Conservation (phyloP, 2,113 vertebrate species). For the Melanocharis versteri region DNA sequence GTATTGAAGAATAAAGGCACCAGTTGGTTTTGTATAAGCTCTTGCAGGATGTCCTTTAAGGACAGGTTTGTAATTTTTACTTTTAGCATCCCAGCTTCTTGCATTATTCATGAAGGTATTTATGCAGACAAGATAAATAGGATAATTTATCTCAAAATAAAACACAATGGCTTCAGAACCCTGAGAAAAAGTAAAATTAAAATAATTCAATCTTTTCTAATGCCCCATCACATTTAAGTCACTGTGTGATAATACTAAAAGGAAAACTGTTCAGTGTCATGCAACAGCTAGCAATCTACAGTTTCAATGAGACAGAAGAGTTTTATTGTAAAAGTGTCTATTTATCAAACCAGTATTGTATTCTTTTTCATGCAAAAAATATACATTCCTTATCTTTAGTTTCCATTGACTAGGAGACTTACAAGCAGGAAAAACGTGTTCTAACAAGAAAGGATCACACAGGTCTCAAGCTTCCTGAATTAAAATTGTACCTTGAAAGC, state of each 20-base stretch:
- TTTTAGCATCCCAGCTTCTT: constrained; percentile 27
- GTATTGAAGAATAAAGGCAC: neutral
- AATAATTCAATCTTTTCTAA: constrained; percentile 51
- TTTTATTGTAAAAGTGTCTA: neutral
- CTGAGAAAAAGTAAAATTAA: constrained; percentile 57
- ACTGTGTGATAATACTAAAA: constrained; percentile 20
- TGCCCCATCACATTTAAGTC: constrained; percentile 47
- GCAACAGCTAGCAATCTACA: neutral
- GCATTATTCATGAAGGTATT: constrained; percentile 65
- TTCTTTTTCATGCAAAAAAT: neutral
- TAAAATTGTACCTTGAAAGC: neutral
- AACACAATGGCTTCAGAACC: constrained; percentile 30
- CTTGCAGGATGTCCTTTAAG: constrained; percentile 35
- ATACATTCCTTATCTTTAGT: neutral
- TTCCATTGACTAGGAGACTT: neutral
- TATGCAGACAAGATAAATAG: constrained; percentile 68
- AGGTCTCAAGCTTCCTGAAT: neutral
- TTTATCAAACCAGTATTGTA: constrained; percentile 39
- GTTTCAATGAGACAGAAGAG: constrained; percentile 25
- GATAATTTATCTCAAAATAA: constrained; percentile 68
- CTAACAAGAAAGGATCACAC: neutral
- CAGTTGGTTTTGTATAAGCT: constrained; percentile 15
- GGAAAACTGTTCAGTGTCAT: constrained; percentile 39
- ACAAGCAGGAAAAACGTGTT: neutral
- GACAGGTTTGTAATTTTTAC: constrained; percentile 43